Evolutionary conservation across 2,797 vertebrate genomes (phyloP).

Genomic region (Cryptoprocta ferox): DNA sequence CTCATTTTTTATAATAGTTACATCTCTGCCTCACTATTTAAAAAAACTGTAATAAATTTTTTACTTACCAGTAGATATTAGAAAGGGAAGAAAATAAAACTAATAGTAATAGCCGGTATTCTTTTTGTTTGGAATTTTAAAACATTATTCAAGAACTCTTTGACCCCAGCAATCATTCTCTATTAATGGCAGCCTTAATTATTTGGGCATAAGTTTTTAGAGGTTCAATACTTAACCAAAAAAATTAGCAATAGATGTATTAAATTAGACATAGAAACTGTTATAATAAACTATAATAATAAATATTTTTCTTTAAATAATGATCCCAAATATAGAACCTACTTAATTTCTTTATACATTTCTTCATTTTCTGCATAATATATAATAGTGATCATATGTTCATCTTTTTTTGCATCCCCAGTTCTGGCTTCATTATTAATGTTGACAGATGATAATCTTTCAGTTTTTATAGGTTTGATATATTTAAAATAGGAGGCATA

Average conservation of each 20-base stretch:
- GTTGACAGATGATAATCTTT: background rate
- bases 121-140: background rate
- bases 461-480: background rate
- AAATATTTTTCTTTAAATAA: background rate
- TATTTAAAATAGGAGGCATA: background rate
- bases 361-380: background rate
- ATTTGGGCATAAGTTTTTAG: constrained; percentile 6
- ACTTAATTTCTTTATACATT: background rate
- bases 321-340: background rate
- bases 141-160: background rate
- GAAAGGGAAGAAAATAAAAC: constrained; percentile 24
- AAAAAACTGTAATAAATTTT: background rate
- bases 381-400: background rate
- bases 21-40: background rate
- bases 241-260: background rate
- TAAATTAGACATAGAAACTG: background rate
- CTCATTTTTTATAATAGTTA: constrained; percentile 5
- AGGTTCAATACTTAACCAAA: background rate
- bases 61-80: background rate
- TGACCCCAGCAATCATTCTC: background rate
- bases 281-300: background rate
- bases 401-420: background rate
- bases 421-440: background rate
- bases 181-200: background rate
- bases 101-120: background rate